Percentiles rank a stretch among this genome's conserved stretches.
Conservation (phyloP, 1,140 invertebrate genomes). For the Heliconius hermathena region DNA sequence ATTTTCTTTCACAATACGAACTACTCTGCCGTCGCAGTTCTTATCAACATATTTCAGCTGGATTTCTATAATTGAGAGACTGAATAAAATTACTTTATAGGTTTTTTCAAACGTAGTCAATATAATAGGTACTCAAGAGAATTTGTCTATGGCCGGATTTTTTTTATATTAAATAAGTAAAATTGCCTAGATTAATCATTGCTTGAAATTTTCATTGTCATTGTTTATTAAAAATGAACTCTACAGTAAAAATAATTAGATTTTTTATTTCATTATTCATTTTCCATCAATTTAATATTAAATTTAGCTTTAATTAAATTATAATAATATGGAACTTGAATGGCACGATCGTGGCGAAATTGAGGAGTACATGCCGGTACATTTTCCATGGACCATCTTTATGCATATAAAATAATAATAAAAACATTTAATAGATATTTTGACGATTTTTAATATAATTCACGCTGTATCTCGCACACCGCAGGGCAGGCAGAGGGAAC, state of each 20-base stretch:
- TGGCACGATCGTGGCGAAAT: too few species aligned
- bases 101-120: not conserved
- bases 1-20: not conserved
- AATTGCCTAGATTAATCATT: not conserved
- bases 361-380: too few species aligned
- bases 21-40: not conserved
- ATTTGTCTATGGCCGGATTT: not conserved
- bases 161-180: not conserved
- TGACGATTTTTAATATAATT: too few species aligned
- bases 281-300: too few species aligned
- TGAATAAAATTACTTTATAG: slow-evolving; percentile 4
- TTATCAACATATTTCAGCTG: not conserved
- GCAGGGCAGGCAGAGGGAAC: too few species aligned
- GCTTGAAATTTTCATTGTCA: not conserved
- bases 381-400: too few species aligned
- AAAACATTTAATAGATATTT: too few species aligned
- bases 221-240: not conserved
- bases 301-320: too few species aligned
- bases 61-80: not conserved
- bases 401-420: too few species aligned
- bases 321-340: too few species aligned
- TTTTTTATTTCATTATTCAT: too few species aligned
- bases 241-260: not conserved
- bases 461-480: too few species aligned
- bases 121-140: not conserved